These are phyloP conservation scores for Bhutanitis thaidina DNA, from an alignment of 2,888 invertebrate genomes.

Conservation along the genomic window DNA sequence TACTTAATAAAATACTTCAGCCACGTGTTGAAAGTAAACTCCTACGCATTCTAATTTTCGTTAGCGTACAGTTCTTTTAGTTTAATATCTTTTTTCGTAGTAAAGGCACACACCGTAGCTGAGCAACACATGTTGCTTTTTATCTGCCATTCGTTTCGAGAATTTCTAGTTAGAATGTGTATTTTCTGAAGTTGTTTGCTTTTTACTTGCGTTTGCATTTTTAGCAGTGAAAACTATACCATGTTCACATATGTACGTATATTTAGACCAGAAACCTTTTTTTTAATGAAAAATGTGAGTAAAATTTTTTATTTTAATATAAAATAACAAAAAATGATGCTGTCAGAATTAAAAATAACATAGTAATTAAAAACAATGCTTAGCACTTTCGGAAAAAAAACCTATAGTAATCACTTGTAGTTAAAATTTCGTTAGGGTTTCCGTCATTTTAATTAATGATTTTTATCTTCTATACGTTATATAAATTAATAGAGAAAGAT, in stretches of 20 bases:
- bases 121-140: slow-evolving; percentile 4
- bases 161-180: slow-evolving; percentile 1
- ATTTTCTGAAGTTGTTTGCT: not conserved
- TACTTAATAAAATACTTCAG: slow-evolving; percentile 21
- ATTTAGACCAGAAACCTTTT: slow-evolving; percentile 16
- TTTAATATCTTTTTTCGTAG: slow-evolving; percentile 18
- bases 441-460: too few relatives aligned
- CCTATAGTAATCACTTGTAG: too few relatives aligned
- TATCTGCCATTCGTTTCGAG: not conserved
- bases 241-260: slow-evolving; percentile 18
- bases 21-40: slow-evolving; percentile 24
- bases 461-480: too few relatives aligned
- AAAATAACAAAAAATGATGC: too few relatives aligned
- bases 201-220: not conserved
- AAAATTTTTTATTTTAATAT: too few relatives aligned
- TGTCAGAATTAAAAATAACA: too few relatives aligned
- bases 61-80: slow-evolving; percentile 9
- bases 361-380: too few relatives aligned
- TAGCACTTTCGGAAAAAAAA: too few relatives aligned
- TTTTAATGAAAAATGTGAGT: slow-evolving; percentile 16
- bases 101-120: slow-evolving; percentile 10
- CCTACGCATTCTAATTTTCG: slow-evolving; percentile 19
- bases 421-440: too few relatives aligned
- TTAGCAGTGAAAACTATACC: not conserved
- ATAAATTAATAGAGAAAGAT: too few relatives aligned